Evolutionary conservation across 2,888 invertebrate genomes (phyloP).

Genomic region (Dione juno): DNA sequence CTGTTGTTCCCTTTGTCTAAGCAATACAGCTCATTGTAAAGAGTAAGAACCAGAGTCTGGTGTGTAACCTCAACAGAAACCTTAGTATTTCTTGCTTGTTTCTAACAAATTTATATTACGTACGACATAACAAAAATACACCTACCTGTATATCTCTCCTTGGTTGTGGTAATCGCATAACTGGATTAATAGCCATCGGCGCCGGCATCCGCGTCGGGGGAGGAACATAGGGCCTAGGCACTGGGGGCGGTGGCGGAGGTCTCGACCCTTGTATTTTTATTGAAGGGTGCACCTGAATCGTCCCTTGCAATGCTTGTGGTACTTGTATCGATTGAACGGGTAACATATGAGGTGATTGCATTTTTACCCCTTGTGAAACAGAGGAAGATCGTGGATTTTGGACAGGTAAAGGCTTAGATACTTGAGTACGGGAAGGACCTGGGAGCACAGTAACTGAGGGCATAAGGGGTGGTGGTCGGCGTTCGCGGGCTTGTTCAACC

Average conservation of each 20-base stretch:
- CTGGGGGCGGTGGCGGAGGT: conserved; percentile 46
- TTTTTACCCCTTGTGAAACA: conserved; percentile 7
- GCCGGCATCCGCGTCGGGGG: conserved; percentile 73
- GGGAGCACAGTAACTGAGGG: conserved; percentile 48
- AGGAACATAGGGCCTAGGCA: conserved; percentile 68
- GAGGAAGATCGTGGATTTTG: conserved; percentile 3
- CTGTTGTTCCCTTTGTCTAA: conserved; percentile 38
- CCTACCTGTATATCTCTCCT: conserved; percentile 76
- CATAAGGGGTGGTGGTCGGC: conserved; percentile 47
- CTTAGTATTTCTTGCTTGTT: no score
- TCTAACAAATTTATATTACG: background rate
- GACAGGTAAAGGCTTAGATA: conserved; percentile 12
- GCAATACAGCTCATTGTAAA: background rate
- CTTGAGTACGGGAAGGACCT: conserved; percentile 30
- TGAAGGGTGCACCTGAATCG: conserved; percentile 25
- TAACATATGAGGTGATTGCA: conserved; percentile 21
- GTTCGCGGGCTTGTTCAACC: conserved; percentile 53
- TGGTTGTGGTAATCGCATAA: conserved; percentile 65
- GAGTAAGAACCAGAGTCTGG: no score
- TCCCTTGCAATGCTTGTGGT: conserved; percentile 21
- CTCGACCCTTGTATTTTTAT: conserved; percentile 43
- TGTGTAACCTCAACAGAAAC: no score
- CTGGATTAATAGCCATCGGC: conserved; percentile 54
- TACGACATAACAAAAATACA: background rate
- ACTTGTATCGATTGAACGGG: conserved; percentile 8